These are phyloP conservation scores for Lasioglossum zephyrum DNA, from an alignment of 2,888 invertebrate genomes.

Conservation along the genomic window DNA sequence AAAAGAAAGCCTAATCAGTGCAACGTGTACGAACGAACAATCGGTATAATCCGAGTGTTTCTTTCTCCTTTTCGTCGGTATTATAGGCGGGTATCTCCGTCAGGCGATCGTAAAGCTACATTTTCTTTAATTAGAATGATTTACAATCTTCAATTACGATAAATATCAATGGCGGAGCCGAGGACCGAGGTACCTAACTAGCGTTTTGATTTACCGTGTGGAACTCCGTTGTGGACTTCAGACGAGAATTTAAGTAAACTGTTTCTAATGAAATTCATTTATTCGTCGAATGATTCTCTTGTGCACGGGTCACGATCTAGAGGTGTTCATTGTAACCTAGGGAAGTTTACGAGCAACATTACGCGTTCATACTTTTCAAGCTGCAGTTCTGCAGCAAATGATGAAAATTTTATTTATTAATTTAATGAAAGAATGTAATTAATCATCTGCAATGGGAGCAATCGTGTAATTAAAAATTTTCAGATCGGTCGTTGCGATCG, in stretches of 20 bases:
- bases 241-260: neutral
- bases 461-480: too few species aligned
- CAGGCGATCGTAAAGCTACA: constrained; percentile 3
- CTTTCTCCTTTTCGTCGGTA: constrained; percentile 7
- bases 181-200: neutral
- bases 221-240: neutral
- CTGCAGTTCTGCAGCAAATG: neutral
- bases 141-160: constrained; percentile 55
- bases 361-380: neutral
- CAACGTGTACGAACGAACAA: constrained; percentile 38
- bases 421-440: too few species aligned
- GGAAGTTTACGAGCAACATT: neutral
- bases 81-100: constrained; percentile 23
- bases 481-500: too few species aligned
- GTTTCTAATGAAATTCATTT: neutral
- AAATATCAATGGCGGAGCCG: constrained; percentile 46
- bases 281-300: neutral
- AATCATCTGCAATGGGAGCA: too few species aligned
- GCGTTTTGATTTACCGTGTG: constrained; percentile 43
- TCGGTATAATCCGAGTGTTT: constrained; percentile 24
- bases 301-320: neutral
- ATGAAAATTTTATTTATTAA: too few species aligned
- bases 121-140: constrained; percentile 51
- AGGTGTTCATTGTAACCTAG: neutral
- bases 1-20: constrained; percentile 57